Conservation (phyloP, 2,888 invertebrate genomes). For the Plebejus argus region DNA sequence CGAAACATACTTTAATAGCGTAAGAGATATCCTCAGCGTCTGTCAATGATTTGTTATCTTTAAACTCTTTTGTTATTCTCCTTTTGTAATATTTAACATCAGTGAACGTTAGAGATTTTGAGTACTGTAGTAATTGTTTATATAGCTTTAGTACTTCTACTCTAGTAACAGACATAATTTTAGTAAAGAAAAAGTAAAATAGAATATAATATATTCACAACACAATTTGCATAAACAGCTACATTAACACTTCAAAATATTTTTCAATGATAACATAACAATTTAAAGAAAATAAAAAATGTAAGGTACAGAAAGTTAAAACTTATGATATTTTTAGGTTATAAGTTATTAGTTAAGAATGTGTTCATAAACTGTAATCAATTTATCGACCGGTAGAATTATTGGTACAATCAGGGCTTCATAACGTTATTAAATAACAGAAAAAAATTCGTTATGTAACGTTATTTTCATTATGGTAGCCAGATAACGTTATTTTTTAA, state of each 20-base stretch:
- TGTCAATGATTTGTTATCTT: slow-evolving; percentile 81
- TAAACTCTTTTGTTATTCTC: slow-evolving; percentile 87
- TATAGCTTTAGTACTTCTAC: slow-evolving; percentile 86
- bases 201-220: background rate
- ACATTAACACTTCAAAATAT: background rate
- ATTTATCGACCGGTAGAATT: too few relatives aligned
- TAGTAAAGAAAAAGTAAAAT: background rate
- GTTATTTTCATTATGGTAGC: too few relatives aligned
- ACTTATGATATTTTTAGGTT: too few relatives aligned
- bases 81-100: slow-evolving; percentile 87
- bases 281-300: too few relatives aligned
- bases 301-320: too few relatives aligned
- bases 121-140: slow-evolving; percentile 89
- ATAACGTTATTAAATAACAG: too few relatives aligned
- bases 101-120: slow-evolving; percentile 87
- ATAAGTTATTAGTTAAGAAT: too few relatives aligned
- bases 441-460: too few relatives aligned
- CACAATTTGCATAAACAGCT: background rate
- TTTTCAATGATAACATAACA: background rate
- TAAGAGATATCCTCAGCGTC: slow-evolving; percentile 59
- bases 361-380: too few relatives aligned
- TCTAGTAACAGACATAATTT: slow-evolving; percentile 55
- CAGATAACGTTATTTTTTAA: too few relatives aligned
- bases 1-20: slow-evolving; percentile 60
- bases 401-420: too few relatives aligned